phyloP scores from a whole-genome alignment of 2,113 vertebrate genomes.

The Passerina amoena region DNA sequence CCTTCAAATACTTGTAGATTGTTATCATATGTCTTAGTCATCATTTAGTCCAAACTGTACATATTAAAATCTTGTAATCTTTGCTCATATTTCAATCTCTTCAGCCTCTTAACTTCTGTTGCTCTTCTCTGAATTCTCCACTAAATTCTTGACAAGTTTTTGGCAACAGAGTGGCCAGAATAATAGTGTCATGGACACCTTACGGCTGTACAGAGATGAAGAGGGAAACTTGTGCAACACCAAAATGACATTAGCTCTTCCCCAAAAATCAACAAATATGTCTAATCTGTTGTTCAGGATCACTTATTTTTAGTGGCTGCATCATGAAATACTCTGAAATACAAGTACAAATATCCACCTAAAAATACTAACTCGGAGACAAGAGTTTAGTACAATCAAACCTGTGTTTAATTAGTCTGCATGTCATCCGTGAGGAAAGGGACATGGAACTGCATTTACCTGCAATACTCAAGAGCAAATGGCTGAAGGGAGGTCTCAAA shows the following conservation, averaged over 20 bases:
- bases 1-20: conserved; percentile 67
- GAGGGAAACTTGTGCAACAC: conserved; percentile 44
- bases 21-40: conserved; percentile 70
- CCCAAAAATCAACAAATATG: conserved; percentile 54
- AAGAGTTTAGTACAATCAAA: not conserved
- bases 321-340: conserved; percentile 1
- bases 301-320: conserved; percentile 49
- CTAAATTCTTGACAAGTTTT: conserved; percentile 66
- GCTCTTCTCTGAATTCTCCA: conserved; percentile 54
- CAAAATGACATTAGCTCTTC: conserved; percentile 47
- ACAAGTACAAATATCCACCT: not conserved
- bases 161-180: conserved; percentile 62
- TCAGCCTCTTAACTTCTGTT: conserved; percentile 68
- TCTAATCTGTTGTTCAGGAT: conserved; percentile 52
- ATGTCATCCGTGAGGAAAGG: not conserved
- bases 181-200: conserved; percentile 64
- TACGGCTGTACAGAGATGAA: conserved; percentile 52
- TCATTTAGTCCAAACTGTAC: conserved; percentile 67
- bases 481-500: not conserved
- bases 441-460: not conserved
- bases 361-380: not conserved
- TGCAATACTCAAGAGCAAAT: not conserved
- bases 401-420: not conserved
- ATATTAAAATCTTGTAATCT: conserved; percentile 68
- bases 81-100: conserved; percentile 68